Evolutionary conservation across 37 sponge, comb jelly and placozoan species (phyloP), one percentile per base, ranked within the genome.

Genomic region (Aphrocallistes beatrix): DNA sequence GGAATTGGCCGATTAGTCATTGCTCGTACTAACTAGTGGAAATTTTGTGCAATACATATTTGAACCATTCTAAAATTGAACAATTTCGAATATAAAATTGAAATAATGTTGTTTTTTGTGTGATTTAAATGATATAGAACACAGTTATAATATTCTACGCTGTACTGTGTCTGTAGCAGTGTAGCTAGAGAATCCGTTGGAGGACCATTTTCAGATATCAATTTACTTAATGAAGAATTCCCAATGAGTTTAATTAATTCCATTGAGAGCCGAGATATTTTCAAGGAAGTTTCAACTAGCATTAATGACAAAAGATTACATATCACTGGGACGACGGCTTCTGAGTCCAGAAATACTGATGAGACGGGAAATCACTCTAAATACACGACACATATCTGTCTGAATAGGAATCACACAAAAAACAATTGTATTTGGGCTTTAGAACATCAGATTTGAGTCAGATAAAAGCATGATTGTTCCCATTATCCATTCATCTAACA

Each of bases 321-420:
- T 25, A 60, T 60, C 34, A 60, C 75, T 60, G 28, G 75, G 75
- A 60, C 21, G 10, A 30, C 75, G 75, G 21, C 75, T 60, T 25
- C 75, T 60, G 75, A 60, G 75, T 60, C 8, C 75, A 60, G 28
- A 60, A 60, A 60, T 19, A 60, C 8, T 13, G 3, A 60, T 60
- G 75, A 60, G 75, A 60, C 34, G 75, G 28, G 34, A 60, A 60
- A 60, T 25, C 75, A 60, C n/a, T 60, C 75, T 30, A 60, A 60
- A 32, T 60, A 6, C 3, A 6, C n/a, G n/a, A 60, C 75, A 60
- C n/a, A 3, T 60, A 3, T 21, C 10, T n/a, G n/a, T 25, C n/a
- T 60, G 75, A 60, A 60, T 60, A 60, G 75, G 75, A 60, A 60
- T 60, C 75, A 60, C 75, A 60, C n/a, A 1, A n/a, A n/a, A 42